Conservation (phyloP, 2,797 vertebrate species). For the Pseudochaenichthys georgianus region DNA sequence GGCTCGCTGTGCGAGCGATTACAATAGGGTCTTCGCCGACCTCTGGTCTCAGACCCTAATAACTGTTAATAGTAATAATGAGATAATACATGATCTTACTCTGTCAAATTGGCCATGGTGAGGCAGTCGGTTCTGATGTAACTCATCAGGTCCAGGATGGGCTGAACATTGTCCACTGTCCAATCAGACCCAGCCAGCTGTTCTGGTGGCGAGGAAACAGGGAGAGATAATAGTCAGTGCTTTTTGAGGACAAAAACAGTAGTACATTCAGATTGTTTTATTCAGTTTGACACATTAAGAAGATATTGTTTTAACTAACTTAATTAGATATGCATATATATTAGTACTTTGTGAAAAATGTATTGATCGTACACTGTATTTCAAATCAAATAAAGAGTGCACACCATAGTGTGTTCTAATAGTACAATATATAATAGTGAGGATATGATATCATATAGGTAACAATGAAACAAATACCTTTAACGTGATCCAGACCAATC, state of each 20-base stretch:
- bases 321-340: background rate
- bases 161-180: conserved; percentile 89
- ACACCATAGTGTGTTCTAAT: no score
- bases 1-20: no score
- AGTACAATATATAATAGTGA: background rate
- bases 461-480: conserved; percentile 83
- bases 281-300: background rate
- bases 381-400: background rate
- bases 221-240: background rate
- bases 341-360: background rate
- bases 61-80: background rate
- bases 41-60: no score
- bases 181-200: conserved; percentile 89
- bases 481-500: conserved; percentile 89
- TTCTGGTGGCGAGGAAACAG: conserved; percentile 78
- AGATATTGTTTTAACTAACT: background rate
- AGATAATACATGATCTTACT: conserved; percentile 83
- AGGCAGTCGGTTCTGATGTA: conserved; percentile 93
- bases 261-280: background rate
- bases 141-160: conserved; percentile 92
- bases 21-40: no score
- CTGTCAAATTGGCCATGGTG: conserved; percentile 87
- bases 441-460: background rate
- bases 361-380: background rate
- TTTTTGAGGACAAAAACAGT: background rate